Evolutionary conservation across 2,888 invertebrate genomes (phyloP), one percentile per base, ranked within the genome.

Genomic region (Drosophila meridiana): DNA sequence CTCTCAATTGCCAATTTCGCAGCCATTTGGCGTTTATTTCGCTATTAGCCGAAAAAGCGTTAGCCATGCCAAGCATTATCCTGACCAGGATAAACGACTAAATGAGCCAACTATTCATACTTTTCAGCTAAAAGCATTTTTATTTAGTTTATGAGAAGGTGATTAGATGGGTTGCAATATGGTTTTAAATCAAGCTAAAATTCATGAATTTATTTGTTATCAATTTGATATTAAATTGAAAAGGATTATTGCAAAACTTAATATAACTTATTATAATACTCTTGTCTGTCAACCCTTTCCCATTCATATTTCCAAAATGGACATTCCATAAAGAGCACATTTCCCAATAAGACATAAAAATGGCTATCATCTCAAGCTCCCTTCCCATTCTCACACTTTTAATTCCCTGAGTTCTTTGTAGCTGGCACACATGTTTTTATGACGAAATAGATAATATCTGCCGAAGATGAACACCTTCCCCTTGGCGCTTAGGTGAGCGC

Each of bases 401-500:
- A 61, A 76, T 76, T 79, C 76, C 76, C 80, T 60, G n/a, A 61
- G 60, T 75, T 64, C 79, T 76, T 79, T 75, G 26, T 13, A 62
- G 61, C 55, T 14, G n/a, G 6, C 66, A 40, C 67, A 52, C 47
- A 40, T 55, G 42, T 14, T 14, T 38, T 38, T 65, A 53, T 76
- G 76, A 69, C 71, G 82, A 50, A 64, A 43, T 69, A 66, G 47
- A 64, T 73, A 53, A 69, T 77, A 45, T 57, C 59, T 68, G 61
- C 32, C 48, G 43, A 66, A 80, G 70, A 66, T 69, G 66, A 73
- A 57, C 68, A 68, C 53, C 52, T 76, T 68, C 53, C 80, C 63
- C 38, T 32, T 60, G 80, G 73, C 53, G 67, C 69, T 88, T 90
- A 86, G 90, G 87, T 84, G 82, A 86, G 87, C 38, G 43, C 30